phyloP scores from a whole-genome alignment of 2,113 vertebrate genomes.

The Octodon degus region DNA sequence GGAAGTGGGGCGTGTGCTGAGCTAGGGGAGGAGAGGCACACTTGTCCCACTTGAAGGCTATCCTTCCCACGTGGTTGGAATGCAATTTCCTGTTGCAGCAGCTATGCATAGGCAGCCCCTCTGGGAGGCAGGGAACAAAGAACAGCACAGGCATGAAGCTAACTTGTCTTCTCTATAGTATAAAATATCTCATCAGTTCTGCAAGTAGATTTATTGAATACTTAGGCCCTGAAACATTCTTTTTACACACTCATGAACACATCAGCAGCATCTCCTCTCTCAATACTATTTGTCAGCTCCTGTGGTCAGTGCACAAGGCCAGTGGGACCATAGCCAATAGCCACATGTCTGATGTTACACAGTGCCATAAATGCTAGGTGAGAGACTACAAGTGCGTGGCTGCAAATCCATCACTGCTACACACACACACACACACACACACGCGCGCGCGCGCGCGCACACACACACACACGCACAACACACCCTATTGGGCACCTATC shows the following conservation, averaged over 20 bases:
- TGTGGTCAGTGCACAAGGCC: background rate
- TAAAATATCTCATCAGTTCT: slow-evolving; percentile 23
- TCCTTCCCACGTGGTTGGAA: background rate
- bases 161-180: slow-evolving; percentile 30
- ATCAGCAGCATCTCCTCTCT: background rate
- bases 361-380: background rate
- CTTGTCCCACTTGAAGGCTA: background rate
- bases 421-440: background rate
- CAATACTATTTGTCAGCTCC: background rate
- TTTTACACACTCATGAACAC: slow-evolving; percentile 45
- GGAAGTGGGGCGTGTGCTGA: background rate
- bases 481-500: too few species aligned
- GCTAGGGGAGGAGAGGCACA: background rate
- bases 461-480: background rate
- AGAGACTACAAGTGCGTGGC: background rate
- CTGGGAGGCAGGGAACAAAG: slow-evolving; percentile 28
- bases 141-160: background rate
- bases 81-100: slow-evolving; percentile 34
- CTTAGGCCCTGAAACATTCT: background rate
- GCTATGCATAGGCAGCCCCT: background rate
- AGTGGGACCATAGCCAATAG: background rate
- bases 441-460: background rate
- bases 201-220: slow-evolving; percentile 61
- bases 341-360: too few species aligned
- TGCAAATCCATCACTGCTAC: background rate